A percentile compares a stretch with the other conserved stretches of the same genome.
Evolutionary conservation across 2,113 vertebrate genomes (phyloP).

Genomic region (Petroica traversi): DNA sequence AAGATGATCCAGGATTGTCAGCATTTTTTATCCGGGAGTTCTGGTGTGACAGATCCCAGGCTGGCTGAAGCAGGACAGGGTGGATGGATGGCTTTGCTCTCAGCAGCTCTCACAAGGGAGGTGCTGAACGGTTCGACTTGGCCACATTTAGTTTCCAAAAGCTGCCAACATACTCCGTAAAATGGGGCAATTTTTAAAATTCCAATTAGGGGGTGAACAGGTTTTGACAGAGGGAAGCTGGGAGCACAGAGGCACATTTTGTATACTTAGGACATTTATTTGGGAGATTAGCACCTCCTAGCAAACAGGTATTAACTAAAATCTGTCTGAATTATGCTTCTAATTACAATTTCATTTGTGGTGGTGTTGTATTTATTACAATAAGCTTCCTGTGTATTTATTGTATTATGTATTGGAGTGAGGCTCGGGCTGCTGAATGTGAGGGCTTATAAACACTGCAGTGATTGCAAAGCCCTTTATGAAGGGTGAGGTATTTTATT

Average conservation of each 20-base stretch:
- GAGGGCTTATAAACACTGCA: not conserved
- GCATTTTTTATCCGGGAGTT: accelerated
- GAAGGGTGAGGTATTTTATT: not conserved
- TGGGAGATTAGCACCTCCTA: conserved; percentile 36
- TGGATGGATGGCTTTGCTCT: not conserved
- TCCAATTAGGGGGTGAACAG: not conserved
- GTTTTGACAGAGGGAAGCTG: not conserved
- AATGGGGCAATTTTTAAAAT: not conserved
- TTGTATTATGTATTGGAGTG: not conserved
- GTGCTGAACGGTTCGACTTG: not conserved
- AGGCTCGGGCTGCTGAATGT: not conserved
- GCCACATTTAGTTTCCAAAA: not conserved
- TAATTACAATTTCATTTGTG: conserved; percentile 52
- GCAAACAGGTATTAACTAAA: conserved; percentile 61
- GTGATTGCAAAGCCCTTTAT: not conserved
- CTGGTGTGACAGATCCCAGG: accelerated
- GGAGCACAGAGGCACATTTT: not conserved
- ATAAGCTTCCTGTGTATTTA: conserved; percentile 16
- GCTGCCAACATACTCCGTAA: not conserved
- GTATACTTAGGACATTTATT: not conserved
- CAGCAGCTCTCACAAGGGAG: not conserved
- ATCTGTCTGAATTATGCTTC: conserved; percentile 51
- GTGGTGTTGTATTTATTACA: conserved; percentile 21
- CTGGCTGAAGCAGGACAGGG: not conserved
- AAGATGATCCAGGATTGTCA: accelerated